Evolutionary conservation across 2,888 invertebrate genomes (phyloP), one percentile per base, ranked within the genome.

Genomic region (Phrixothrix hirtus): DNA sequence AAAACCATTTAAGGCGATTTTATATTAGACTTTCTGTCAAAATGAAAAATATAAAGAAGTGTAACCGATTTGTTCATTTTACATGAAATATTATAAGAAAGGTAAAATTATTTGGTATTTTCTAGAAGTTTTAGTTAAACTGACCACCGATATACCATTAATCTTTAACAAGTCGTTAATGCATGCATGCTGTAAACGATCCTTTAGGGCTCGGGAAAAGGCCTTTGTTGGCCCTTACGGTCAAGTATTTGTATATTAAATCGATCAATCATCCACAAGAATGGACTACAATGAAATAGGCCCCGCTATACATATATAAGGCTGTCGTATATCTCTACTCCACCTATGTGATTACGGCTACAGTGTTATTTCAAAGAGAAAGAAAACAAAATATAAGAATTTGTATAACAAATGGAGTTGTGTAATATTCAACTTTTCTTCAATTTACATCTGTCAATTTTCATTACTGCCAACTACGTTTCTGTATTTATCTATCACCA

Each of bases 161-260:
- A 75, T 74, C 74, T 75, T 67, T 69, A 69, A 70, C 68, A 65
- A 67, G 68, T 70, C 69, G 74, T 74, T 75, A 74, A 75, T 75
- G 66, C 73, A 74, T 75, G 74, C 74, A 73, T 69, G 74, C 72
- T 71, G 75, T 74, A 75, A 75, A 73, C 74, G 74, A 74, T 74
- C 73, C 71, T 74, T 74, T 72, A 72, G 74, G 73, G 71, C 60
- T 71, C 69, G 70, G 68, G 67, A 70, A 69, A 64, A 71, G 68
- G 67, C 72, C 69, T 73, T 75, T 75, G 75, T 75, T 75, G 69
- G 72, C 72, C 75, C 72, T 73, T 74, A 73, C 74, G 75, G 75
- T 76, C 76, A 75, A 76, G 74, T 75, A 75, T 75, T 76, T 76
- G 75, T 75, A 76, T 76, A 76, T 76, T 76, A 75, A 73, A 74